These are phyloP conservation scores for Cosmopolites sordidus DNA, from an alignment of 2,888 invertebrate species.

Conservation along the genomic window DNA sequence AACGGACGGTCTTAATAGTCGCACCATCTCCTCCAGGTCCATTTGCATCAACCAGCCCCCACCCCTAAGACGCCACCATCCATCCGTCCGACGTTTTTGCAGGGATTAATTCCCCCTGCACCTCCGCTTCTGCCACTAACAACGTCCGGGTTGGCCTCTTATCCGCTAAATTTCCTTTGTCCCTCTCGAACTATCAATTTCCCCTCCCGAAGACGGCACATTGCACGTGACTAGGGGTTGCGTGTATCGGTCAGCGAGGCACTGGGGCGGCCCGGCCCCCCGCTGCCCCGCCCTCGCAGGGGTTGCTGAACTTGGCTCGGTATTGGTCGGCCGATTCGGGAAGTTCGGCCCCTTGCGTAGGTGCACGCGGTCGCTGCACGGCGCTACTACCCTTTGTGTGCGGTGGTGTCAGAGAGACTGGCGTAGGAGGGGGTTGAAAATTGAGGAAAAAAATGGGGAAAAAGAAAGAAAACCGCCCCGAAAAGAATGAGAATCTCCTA, in stretches of 20 bases:
- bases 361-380: conserved; percentile 24
- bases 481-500: no score
- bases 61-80: no score
- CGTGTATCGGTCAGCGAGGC: conserved; percentile 29
- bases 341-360: conserved; percentile 25
- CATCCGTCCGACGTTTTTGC: background rate
- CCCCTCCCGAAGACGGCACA: conserved; percentile 15
- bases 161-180: conserved; percentile 18
- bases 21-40: background rate
- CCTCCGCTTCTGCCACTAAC: background rate
- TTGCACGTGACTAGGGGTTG: conserved; percentile 25
- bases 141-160: conserved; percentile 4
- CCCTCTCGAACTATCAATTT: conserved; percentile 24
- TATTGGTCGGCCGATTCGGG: conserved; percentile 12
- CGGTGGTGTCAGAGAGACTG: background rate
- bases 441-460: background rate
- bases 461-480: background rate
- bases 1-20: no score
- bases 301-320: conserved; percentile 9
- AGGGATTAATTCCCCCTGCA: background rate
- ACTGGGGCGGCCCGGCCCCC: conserved; percentile 27
- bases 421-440: background rate
- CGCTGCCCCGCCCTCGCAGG: conserved; percentile 23
- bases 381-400: conserved; percentile 26
- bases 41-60: background rate